phyloP scores from a whole-genome alignment of 2,113 vertebrate species.

The Centrocercus urophasianus region DNA sequence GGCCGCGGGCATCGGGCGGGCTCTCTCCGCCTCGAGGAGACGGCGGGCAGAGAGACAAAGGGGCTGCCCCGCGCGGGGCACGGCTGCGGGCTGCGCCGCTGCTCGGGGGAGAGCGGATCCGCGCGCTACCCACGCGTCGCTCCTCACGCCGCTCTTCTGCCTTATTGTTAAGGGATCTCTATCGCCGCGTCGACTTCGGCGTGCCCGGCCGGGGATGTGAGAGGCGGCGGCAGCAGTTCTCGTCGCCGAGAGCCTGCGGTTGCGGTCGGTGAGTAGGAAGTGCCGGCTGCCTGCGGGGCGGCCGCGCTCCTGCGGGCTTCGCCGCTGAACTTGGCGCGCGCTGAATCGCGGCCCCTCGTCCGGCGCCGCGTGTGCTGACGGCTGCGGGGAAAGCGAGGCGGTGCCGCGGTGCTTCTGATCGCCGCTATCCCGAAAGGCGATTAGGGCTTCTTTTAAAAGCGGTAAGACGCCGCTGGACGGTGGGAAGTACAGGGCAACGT shows the following conservation, averaged over 20 bases:
- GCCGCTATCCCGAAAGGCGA: not conserved
- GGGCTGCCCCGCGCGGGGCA: too few relatives aligned
- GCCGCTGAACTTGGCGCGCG: not conserved
- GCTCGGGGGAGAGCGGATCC: not conserved
- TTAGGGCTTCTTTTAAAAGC: not conserved
- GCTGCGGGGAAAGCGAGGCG: too few relatives aligned
- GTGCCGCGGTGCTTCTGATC: not conserved
- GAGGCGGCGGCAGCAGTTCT: not conserved
- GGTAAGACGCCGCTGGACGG: not conserved
- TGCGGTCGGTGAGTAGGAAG: not conserved
- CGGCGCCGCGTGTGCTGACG: too few relatives aligned
- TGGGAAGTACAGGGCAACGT: not conserved
- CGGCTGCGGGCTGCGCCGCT: not conserved
- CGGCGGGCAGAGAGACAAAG: too few relatives aligned
- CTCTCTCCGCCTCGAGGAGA: too few relatives aligned
- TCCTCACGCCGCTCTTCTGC: rapidly evolving
- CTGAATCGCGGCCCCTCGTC: not conserved
- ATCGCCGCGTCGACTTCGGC: not conserved
- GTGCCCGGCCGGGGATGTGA: not conserved
- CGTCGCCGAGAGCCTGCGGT: not conserved
- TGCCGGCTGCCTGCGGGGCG: not conserved
- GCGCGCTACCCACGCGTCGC: not conserved
- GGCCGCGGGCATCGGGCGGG: not conserved
- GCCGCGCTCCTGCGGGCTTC: too few relatives aligned
- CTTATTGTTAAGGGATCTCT: rapidly evolving